Conservation (phyloP, 2,797 vertebrate species). For the Masticophis lateralis region DNA sequence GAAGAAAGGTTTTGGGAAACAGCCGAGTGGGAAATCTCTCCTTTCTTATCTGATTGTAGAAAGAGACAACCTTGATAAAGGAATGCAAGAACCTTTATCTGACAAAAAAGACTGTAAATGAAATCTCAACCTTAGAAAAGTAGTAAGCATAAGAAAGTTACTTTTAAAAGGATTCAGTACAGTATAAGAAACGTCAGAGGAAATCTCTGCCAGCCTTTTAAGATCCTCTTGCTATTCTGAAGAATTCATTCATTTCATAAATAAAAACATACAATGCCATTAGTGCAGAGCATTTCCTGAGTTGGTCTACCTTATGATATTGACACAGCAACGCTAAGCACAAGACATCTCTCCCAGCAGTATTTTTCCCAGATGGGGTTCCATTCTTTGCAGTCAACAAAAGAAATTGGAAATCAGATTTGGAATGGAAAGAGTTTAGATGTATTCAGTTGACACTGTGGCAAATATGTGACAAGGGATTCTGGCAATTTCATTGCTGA, state of each 20-base stretch:
- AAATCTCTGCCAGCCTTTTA: background rate
- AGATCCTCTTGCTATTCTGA: background rate
- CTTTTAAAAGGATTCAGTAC: background rate
- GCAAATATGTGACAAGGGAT: background rate
- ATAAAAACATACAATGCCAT: background rate
- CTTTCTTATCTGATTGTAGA: background rate
- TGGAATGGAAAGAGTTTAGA: background rate
- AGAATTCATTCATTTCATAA: background rate
- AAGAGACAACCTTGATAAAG: background rate
- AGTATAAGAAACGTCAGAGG: background rate
- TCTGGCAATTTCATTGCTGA: background rate
- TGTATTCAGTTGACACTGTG: background rate
- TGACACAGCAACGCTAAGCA: background rate
- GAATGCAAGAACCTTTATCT: background rate
- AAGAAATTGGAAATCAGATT: background rate
- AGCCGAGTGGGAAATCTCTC: background rate
- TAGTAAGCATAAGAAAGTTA: background rate
- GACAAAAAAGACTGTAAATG: background rate
- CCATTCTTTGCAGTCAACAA: background rate
- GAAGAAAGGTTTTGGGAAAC: background rate
- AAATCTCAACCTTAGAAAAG: background rate
- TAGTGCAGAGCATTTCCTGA: background rate
- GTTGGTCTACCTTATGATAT: background rate
- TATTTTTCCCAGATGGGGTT: background rate
- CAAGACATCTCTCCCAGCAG: background rate